Conservation (phyloP, 2,888 invertebrate species). For the Mimachlamys varia region DNA sequence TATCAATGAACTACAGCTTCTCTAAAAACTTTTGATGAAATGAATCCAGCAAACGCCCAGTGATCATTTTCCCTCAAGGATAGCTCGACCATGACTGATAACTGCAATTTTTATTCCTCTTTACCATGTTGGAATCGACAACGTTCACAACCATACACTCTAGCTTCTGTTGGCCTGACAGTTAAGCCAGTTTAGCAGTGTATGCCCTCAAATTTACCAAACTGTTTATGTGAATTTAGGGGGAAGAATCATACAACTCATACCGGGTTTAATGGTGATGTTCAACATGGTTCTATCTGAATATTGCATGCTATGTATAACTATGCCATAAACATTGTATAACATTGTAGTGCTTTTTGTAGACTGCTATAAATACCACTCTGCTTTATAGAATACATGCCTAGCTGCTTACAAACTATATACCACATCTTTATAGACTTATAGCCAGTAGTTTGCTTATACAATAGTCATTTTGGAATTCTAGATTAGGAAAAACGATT, state of each 20-base stretch:
- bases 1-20: too few species aligned
- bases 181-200: neutral
- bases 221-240: neutral
- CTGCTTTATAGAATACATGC: neutral
- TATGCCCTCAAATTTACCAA: neutral
- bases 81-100: neutral
- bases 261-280: neutral
- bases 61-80: neutral
- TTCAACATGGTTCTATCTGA: neutral
- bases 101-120: neutral
- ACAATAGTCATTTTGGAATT: neutral
- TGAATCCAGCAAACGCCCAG: neutral
- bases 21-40: neutral
- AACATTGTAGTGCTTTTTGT: neutral
- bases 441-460: neutral
- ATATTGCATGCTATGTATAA: neutral
- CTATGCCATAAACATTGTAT: neutral
- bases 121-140: neutral
- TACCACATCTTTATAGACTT: neutral
- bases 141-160: neutral
- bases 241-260: neutral
- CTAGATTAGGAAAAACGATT: neutral
- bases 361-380: slow-evolving; percentile 2
- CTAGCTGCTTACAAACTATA: neutral
- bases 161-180: neutral